Evolutionary conservation across 2,113 vertebrate genomes (phyloP), one percentile per base, ranked within the genome.

Genomic region (Conger conger): DNA sequence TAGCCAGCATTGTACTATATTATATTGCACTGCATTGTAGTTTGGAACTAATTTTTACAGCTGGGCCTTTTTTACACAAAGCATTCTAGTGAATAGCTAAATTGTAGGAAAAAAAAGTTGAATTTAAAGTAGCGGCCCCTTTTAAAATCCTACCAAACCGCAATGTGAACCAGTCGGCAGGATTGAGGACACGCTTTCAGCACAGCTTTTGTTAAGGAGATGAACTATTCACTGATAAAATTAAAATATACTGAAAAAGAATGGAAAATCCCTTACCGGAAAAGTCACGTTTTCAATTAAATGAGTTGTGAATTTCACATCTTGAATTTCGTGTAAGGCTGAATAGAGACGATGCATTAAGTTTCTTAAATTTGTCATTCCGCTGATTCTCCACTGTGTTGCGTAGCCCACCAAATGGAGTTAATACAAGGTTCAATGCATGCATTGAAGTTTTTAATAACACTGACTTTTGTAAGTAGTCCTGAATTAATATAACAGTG

Each of bases 161-260:
- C 81, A 38, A n/a, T 37, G 17, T 42, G 7, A 79, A 36, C 27
- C 23, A 33, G n/a, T n/a, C 37, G 20, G 20, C 42, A 40, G 16
- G 3, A 68, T 4, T 20, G 42, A 84, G 68, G n/a, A 15, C n/a
- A 13, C 9, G 6, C 35, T 76, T 40, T 79, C 18, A 53, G 42
- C 79, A 50, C 13, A 23, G 79, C 54, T 27, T 82, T 78, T 38
- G 20, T 33, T 45, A 84, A 16, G 84, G 79, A 50, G 79, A 85
- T 36, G 16, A 42, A 73, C 27, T 13, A 38, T 60, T 76, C 73
- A 53, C 33, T 18, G 16, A 5, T 79, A 38, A 38, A 38, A 73
- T n/a, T 5, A 1, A 63, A 63, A 15, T 50, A 1, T 13, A 50
- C 45, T 13, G 7, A 23, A 63, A 63, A 63, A 63, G 20, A 63